Conservation (phyloP, 2,113 vertebrate genomes). For the Eulacestoma nigropectus region DNA sequence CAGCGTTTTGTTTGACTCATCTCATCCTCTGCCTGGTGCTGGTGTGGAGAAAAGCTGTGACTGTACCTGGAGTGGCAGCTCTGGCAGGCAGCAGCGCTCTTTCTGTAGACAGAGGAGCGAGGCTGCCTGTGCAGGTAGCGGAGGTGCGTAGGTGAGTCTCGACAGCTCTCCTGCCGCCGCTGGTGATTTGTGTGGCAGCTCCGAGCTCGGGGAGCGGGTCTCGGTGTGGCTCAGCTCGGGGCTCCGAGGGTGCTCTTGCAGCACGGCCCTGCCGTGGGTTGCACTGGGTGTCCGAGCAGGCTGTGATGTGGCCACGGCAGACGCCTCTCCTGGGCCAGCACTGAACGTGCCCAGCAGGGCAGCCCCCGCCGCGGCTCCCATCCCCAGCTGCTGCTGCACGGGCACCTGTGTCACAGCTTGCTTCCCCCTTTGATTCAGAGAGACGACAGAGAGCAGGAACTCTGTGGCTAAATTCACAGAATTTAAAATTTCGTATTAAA, state of each 20-base stretch:
- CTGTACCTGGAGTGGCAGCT: background rate
- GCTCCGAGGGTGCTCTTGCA: background rate
- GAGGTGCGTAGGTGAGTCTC: background rate
- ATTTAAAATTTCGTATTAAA: background rate
- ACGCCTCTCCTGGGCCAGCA: accelerated
- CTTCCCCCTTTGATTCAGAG: accelerated
- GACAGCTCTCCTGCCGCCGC: accelerated
- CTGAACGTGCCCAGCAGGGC: accelerated
- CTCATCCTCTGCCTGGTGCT: background rate
- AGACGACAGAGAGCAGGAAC: accelerated
- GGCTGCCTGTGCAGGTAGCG: background rate
- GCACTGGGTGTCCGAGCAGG: accelerated
- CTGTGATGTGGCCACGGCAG: accelerated
- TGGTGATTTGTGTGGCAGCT: background rate
- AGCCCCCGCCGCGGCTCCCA: accelerated
- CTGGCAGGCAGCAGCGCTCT: background rate
- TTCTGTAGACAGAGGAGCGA: background rate
- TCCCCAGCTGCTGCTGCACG: background rate
- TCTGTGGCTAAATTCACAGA: background rate
- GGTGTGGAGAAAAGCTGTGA: background rate
- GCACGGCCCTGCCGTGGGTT: accelerated
- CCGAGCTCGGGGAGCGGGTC: background rate
- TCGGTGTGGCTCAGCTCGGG: accelerated
- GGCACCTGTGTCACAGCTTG: accelerated
- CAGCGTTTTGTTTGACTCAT: background rate